Evolutionary conservation across 2,888 invertebrate genomes (phyloP).

Genomic region (Drosophila nigritarsus): DNA sequence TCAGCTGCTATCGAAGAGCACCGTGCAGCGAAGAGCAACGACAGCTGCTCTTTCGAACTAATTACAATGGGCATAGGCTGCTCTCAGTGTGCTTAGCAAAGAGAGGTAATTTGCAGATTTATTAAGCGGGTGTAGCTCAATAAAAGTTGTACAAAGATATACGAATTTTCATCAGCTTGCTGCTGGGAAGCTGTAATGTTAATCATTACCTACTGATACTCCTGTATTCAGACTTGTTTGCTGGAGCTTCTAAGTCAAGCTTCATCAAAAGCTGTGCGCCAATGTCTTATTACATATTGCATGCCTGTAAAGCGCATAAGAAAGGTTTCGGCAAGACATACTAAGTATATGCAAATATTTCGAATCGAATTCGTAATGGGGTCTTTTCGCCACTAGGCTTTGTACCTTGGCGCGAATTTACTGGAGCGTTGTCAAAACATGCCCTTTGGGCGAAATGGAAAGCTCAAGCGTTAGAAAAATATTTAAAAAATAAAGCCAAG

Average conservation of each 20-base stretch:
- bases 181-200: not conserved
- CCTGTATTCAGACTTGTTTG: not conserved
- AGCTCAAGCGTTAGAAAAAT: slow-evolving; percentile 22
- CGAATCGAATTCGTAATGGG: not conserved
- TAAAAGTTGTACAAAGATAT: not conserved
- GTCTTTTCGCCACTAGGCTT: not conserved
- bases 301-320: not conserved
- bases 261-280: not conserved
- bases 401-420: slow-evolving; percentile 22
- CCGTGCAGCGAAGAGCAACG: not conserved
- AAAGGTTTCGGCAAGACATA: not conserved
- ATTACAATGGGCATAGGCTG: not conserved
- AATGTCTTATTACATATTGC: not conserved
- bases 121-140: not conserved
- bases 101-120: not conserved
- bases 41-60: slow-evolving; percentile 1
- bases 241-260: not conserved
- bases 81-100: slow-evolving; percentile 1
- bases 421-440: slow-evolving; percentile 34
- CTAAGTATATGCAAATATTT: not conserved
- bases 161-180: slow-evolving; percentile 1
- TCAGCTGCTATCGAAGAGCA: slow-evolving; percentile 45
- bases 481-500: not conserved
- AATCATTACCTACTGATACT: not conserved
- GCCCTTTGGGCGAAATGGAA: slow-evolving; percentile 39